A percentile compares a stretch with the other conserved stretches of the same genome.
phyloP scores from a whole-genome alignment of 2,888 invertebrate genomes.

The Cryptosula pallasiana region DNA sequence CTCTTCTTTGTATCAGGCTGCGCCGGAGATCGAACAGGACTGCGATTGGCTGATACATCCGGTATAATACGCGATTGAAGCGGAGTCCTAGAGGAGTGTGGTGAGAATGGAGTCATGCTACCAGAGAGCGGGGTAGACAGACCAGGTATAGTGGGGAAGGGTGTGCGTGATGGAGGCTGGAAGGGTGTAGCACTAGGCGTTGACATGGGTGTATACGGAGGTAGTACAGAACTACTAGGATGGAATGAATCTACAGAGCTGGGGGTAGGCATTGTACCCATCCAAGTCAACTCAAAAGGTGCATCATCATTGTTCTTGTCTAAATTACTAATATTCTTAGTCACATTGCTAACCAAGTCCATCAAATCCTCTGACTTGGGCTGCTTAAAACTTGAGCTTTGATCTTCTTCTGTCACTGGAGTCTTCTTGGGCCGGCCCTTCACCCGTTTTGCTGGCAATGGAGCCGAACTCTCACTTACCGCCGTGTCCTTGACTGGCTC shows the following conservation, averaged over 20 bases:
- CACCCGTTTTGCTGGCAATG: background rate
- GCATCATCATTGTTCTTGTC: conserved; percentile 11
- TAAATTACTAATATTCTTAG: background rate
- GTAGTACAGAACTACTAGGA: background rate
- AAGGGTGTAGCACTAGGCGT: background rate
- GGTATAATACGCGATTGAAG: background rate
- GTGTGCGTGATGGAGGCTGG: background rate
- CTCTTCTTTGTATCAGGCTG: background rate
- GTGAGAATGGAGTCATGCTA: conserved; percentile 7
- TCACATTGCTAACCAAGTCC: conserved; percentile 19
- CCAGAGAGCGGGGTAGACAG: background rate
- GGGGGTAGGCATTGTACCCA: background rate
- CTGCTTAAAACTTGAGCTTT: background rate
- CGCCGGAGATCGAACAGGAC: background rate
- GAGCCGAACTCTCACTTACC: background rate
- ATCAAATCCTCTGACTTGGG: background rate
- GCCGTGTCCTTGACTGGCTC: background rate
- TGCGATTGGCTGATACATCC: background rate
- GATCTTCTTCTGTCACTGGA: background rate
- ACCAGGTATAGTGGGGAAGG: background rate
- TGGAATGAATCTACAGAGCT: background rate
- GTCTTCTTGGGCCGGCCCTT: background rate
- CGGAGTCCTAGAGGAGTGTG: background rate
- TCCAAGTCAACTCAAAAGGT: conserved; percentile 9
- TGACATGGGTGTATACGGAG: conserved; percentile 18